These are phyloP conservation scores for Hippopotamus amphibius DNA, from an alignment of 2,113 vertebrate genomes.

Conservation along the genomic window DNA sequence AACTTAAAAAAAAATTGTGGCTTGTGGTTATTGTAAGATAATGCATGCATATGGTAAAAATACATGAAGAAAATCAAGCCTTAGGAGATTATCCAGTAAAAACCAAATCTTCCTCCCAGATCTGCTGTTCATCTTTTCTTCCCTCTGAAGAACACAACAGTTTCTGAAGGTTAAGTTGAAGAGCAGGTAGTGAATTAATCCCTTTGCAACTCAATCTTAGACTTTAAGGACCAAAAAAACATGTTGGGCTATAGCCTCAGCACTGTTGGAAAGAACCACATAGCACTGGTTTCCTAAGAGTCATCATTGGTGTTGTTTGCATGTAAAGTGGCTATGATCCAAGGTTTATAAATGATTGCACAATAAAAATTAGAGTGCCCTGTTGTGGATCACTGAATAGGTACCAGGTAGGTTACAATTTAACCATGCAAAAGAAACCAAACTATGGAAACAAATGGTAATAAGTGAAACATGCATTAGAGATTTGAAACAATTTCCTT, in stretches of 20 bases:
- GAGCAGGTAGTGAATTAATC: neutral
- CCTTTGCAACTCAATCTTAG: neutral
- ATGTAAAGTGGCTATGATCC: neutral
- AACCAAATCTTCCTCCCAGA: neutral
- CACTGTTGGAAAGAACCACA: neutral
- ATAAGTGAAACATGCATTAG: slow-evolving; percentile 59
- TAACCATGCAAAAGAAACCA: slow-evolving; percentile 58
- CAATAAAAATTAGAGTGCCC: slow-evolving; percentile 70
- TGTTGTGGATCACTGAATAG: slow-evolving; percentile 74
- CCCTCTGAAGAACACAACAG: slow-evolving; percentile 10
- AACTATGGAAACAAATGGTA: neutral
- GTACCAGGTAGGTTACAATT: slow-evolving; percentile 59
- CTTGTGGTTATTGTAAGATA: slow-evolving; percentile 31
- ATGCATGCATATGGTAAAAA: neutral
- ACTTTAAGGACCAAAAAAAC: neutral
- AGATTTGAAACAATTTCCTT: slow-evolving; percentile 67
- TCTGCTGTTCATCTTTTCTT: neutral
- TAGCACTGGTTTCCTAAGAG: neutral
- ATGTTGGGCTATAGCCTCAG: neutral
- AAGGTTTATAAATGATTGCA: slow-evolving; percentile 61
- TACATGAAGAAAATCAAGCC: neutral
- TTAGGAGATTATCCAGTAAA: neutral
- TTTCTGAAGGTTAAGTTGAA: neutral
- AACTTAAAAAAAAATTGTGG: neutral
- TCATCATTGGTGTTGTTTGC: neutral